Conservation (phyloP, 64 coral and sea anemone genomes). For the Dendronephthya gigantea region DNA sequence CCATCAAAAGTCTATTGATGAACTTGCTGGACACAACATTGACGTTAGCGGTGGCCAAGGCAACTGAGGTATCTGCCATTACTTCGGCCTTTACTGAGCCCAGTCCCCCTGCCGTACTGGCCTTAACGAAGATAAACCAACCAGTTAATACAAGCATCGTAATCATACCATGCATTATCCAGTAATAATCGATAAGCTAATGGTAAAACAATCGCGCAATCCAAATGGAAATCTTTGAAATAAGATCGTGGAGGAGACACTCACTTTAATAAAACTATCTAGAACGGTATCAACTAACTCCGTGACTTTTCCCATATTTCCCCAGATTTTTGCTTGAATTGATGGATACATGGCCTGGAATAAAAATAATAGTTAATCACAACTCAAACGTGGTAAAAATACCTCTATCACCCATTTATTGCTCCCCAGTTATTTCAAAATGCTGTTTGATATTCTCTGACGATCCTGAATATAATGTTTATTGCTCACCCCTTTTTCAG, state of each 20-base stretch:
- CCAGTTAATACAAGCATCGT: no score
- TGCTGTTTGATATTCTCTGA: neutral
- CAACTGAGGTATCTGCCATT: conserved; percentile 87
- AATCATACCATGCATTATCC: no score
- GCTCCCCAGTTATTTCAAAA: neutral
- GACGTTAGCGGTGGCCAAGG: conserved; percentile 88
- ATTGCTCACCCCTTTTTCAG: conserved; percentile 78
- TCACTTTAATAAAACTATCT: conserved; percentile 94
- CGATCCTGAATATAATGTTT: no score
- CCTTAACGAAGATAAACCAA: conserved; percentile 27
- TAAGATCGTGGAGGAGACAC: neutral
- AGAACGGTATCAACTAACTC: conserved; percentile 88
- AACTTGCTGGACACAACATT: conserved; percentile 89
- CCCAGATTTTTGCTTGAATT: conserved; percentile 96
- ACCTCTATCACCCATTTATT: no score
- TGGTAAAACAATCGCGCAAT: no score
- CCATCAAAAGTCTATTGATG: conserved; percentile 71
- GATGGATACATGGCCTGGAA: conserved; percentile 92
- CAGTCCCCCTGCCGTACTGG: conserved; percentile 82
- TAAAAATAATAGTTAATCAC: neutral
- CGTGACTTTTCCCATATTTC: conserved; percentile 89
- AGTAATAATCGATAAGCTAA: no score
- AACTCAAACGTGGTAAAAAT: no score
- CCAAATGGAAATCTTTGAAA: no score
- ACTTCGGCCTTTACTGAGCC: conserved; percentile 86